Conservation (phyloP, 1,140 invertebrate species). For the Bombus superbus region DNA sequence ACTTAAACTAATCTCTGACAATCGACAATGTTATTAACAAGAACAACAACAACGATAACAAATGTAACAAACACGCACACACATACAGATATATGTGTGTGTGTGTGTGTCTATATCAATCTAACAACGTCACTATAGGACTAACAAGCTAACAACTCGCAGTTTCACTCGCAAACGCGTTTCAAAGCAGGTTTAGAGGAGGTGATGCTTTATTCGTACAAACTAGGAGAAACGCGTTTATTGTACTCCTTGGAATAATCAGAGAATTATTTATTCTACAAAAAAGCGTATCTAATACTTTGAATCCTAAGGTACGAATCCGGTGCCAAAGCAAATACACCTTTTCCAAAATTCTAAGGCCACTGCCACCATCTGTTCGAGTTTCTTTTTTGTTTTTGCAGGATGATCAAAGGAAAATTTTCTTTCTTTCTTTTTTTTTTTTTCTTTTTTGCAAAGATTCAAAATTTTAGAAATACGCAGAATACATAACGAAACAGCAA, state of each 20-base stretch:
- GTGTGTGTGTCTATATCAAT: background rate
- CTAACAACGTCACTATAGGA: slow-evolving; percentile 15
- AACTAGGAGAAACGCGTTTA: slow-evolving; percentile 1
- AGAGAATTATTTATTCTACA: background rate
- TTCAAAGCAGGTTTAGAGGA: slow-evolving; percentile 5
- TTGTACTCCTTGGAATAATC: background rate
- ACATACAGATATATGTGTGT: background rate
- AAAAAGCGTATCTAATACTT: background rate
- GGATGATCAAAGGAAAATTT: background rate
- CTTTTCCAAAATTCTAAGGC: background rate
- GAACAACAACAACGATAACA: slow-evolving; percentile 36
- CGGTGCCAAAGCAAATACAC: background rate
- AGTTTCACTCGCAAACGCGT: slow-evolving; percentile 9
- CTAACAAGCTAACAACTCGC: slow-evolving; percentile 39
- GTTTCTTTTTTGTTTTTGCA: background rate
- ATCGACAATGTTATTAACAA: background rate
- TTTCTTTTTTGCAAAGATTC: too few relatives aligned
- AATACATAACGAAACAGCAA: background rate
- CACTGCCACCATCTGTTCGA: background rate
- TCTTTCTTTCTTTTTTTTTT: background rate
- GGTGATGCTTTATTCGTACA: background rate
- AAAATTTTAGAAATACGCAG: background rate
- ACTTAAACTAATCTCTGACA: slow-evolving; percentile 8
- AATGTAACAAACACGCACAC: background rate
- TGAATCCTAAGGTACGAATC: background rate